phyloP scores from a whole-genome alignment of 2,888 invertebrate species.

The Drepanosiphum platanoidis region DNA sequence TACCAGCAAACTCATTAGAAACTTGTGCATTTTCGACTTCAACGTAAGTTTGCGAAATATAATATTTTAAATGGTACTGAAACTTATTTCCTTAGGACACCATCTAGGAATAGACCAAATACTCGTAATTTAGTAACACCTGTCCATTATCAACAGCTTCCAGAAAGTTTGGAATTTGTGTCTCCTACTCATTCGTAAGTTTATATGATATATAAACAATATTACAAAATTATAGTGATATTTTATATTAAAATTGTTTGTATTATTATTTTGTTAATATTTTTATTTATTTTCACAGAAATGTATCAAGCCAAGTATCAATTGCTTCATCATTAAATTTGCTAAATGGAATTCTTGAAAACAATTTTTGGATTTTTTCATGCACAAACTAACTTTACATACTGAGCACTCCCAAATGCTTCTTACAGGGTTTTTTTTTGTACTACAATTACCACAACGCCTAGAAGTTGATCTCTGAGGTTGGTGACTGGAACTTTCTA shows the following conservation, averaged over 20 bases:
- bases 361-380: slow-evolving; percentile 7
- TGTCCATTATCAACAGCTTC: no score
- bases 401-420: slow-evolving; percentile 5
- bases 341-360: slow-evolving; percentile 33
- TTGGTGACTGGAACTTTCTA: slow-evolving; percentile 64
- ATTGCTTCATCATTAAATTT: slow-evolving; percentile 17
- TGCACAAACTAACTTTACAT: slow-evolving; percentile 10
- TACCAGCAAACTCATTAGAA: not conserved
- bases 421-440: slow-evolving; percentile 31
- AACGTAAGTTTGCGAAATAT: not conserved
- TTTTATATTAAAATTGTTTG: not conserved
- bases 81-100: not conserved
- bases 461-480: slow-evolving; percentile 63
- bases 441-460: slow-evolving; percentile 63
- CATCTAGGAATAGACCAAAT: not conserved
- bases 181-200: not conserved
- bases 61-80: not conserved
- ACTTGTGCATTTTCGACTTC: not conserved
- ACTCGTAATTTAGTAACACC: not conserved
- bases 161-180: not conserved
- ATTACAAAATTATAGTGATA: not conserved
- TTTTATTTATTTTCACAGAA: slow-evolving; percentile 2
- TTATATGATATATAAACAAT: not conserved
- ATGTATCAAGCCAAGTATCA: not conserved
- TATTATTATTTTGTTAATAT: slow-evolving; percentile 10